Conservation (phyloP, 2,888 invertebrate genomes). For the Rhopalosiphum nymphaeae region DNA sequence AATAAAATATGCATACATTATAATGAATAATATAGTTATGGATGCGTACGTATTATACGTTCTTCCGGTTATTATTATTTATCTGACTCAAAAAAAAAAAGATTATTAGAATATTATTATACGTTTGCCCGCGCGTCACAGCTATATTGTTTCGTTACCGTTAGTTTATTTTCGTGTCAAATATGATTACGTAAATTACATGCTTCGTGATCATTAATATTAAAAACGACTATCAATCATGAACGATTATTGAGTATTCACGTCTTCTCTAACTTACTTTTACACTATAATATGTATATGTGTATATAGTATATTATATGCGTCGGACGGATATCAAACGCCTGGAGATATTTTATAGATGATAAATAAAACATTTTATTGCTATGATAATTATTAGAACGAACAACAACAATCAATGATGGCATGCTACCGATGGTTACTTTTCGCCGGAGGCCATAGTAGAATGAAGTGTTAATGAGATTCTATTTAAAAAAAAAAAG, state of each 20-base stretch:
- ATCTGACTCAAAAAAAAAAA: neutral
- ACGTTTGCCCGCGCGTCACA: neutral
- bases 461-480: constrained; percentile 13
- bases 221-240: constrained; percentile 44
- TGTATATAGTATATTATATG: neutral
- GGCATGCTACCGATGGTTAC: neutral
- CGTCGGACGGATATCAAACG: neutral
- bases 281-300: neutral
- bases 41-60: neutral
- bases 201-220: constrained; percentile 1
- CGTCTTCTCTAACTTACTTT: neutral
- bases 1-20: neutral
- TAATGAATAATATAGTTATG: constrained; percentile 17
- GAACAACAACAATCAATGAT: constrained; percentile 30
- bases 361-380: constrained; percentile 44
- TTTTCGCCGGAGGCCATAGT: neutral
- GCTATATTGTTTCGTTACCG: constrained; percentile 33
- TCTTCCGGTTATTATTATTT: constrained; percentile 10
- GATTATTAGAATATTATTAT: neutral
- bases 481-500: neutral
- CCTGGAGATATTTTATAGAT: constrained; percentile 41
- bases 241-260: constrained; percentile 10
- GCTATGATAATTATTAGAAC: constrained; percentile 37
- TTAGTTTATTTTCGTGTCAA: constrained; percentile 49
- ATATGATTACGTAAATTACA: constrained; percentile 34